A percentile compares a stretch with the other conserved stretches of the same genome.
These are phyloP conservation scores for Tretioscincus oriximinensis DNA, from an alignment of 2,113 vertebrate species.

Conservation along the genomic window DNA sequence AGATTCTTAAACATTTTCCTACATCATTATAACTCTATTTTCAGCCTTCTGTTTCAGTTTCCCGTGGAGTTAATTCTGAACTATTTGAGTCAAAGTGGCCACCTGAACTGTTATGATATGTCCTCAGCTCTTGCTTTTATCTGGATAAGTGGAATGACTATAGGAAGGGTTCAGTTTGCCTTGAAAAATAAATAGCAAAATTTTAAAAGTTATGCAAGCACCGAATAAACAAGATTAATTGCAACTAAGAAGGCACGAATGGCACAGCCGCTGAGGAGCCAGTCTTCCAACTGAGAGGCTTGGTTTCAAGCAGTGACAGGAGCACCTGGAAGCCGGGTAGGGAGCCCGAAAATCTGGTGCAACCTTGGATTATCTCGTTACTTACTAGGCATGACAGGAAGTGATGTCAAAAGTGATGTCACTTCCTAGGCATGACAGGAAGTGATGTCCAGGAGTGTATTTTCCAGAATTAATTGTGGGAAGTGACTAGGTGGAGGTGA, in stretches of 20 bases:
- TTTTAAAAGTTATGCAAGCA: not conserved
- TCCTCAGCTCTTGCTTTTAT: not conserved
- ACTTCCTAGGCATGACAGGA: no score
- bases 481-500: no score
- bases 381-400: no score
- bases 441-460: no score
- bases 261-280: no score
- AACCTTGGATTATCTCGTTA: no score
- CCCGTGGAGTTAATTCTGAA: not conserved
- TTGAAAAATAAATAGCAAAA: not conserved
- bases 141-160: not conserved
- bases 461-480: no score
- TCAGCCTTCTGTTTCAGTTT: not conserved
- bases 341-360: no score
- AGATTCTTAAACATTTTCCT: not conserved
- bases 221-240: not conserved
- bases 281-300: no score
- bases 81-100: not conserved
- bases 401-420: no score
- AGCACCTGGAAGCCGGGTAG: no score
- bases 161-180: not conserved
- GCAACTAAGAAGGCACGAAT: not conserved
- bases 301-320: no score
- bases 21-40: not conserved
- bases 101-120: not conserved